Evolutionary conservation across 2,797 vertebrate species (phyloP), one percentile per base, ranked within the genome.

Genomic region (Miichthys miiuy): DNA sequence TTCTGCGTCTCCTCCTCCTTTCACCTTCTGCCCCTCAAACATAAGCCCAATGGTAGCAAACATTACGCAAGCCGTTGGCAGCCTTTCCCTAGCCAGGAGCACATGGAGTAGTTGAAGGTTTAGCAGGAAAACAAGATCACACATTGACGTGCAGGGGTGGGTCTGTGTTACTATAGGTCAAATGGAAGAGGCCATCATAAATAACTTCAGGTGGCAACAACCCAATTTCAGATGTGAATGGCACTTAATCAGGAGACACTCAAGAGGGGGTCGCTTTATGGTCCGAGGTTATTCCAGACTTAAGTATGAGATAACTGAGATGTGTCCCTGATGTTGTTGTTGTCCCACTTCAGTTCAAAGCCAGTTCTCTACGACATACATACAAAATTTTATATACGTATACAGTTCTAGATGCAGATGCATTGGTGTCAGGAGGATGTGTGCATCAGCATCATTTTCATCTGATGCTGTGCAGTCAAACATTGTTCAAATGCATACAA

Each of bases 81-180:
- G 70, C 75, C 77, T 51, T 42, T 71, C 72, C 20, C 41, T 7
- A 56, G 77, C 80, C 77, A 67, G 78, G 72, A 93, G 87, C 92
- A 93, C 92, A 94, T 93, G 87, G 88, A 93, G 92, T 81, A 88
- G 91, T 86, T 5, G n/a, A 80, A 73, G 77, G 74, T 87, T 92
- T 75, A 89, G 88, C 57, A 65, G 90, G 90, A 94, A 95, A 94
- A 95, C 94, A 95, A 92, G 88, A 81, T 87, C 66, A 7, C 72
- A 77, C 72, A 11, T 81, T 9, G 51, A 83, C 61, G 88, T 75
- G 68, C 68, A 76, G 67, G 48, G 86, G 88, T 55, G 89, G 68
- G 60, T 57, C 75, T n/a, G 76, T 84, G 92, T 91, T 60, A 93
- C 85, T 88, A 67, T 23, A 72, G 91, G 92, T 82, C 92, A 92